phyloP scores from a whole-genome alignment of 2,797 vertebrate species.

The Parauchenoglanis ngamensis region DNA sequence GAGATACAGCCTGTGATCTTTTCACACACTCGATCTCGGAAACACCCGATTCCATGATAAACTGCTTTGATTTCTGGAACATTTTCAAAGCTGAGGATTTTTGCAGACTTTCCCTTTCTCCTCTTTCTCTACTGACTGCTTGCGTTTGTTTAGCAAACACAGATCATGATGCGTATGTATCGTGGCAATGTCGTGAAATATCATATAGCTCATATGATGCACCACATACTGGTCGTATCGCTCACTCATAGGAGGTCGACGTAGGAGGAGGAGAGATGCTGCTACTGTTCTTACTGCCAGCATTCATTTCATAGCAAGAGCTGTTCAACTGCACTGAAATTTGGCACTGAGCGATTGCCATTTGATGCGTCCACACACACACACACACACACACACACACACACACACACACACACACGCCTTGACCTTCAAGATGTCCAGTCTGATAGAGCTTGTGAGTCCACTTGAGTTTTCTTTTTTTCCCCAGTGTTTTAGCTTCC shows the following conservation, averaged over 20 bases:
- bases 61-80: neutral
- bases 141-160: too few relatives aligned
- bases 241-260: neutral
- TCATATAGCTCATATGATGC: too few relatives aligned
- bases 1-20: neutral
- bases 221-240: neutral
- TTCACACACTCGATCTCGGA: neutral
- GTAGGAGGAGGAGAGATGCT: neutral
- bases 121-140: neutral
- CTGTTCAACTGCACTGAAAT: slow-evolving; percentile 1
- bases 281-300: neutral
- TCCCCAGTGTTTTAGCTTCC: neutral
- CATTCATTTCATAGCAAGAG: slow-evolving; percentile 5
- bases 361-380: neutral
- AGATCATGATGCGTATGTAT: neutral
- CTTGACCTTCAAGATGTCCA: slow-evolving; percentile 23
- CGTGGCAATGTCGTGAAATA: neutral
- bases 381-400: slow-evolving; percentile 8
- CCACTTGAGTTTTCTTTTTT: neutral
- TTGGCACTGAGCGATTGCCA: slow-evolving; percentile 5
- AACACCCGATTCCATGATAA: neutral
- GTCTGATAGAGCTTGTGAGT: slow-evolving; percentile 9
- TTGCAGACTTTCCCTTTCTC: neutral
- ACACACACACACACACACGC: slow-evolving; percentile 3
- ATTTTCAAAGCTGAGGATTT: too few relatives aligned